Evolutionary conservation across 92 coral and sea anemone genomes (phyloP).

Genomic region (Paragorgia papillata): DNA sequence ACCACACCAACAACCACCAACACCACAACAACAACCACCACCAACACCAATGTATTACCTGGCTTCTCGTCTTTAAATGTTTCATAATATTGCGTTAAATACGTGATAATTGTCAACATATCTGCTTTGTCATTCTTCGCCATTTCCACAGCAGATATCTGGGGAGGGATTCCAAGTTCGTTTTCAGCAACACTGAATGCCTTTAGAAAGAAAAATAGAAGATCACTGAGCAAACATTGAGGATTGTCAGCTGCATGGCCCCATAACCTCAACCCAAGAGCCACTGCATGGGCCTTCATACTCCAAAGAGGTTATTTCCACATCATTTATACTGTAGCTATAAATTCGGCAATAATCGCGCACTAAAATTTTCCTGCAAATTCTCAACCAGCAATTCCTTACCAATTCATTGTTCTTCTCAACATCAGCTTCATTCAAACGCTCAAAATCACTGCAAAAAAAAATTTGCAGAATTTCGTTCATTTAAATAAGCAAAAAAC

Average conservation of each 20-base stretch:
- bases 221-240: too few relatives aligned
- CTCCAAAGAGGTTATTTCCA: too few relatives aligned
- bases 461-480: background rate
- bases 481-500: background rate
- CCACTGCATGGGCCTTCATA: too few relatives aligned
- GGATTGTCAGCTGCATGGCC: too few relatives aligned
- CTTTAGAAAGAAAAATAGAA: conserved; percentile 38
- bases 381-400: too few relatives aligned
- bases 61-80: conserved; percentile 85
- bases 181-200: conserved; percentile 94
- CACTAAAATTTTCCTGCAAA: too few relatives aligned
- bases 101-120: conserved; percentile 82
- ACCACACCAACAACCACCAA: too few relatives aligned
- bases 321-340: too few relatives aligned
- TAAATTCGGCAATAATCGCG: too few relatives aligned
- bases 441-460: conserved; percentile 69
- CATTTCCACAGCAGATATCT: conserved; percentile 93
- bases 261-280: too few relatives aligned
- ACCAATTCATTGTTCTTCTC: conserved; percentile 81
- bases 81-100: conserved; percentile 91
- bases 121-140: conserved; percentile 71
- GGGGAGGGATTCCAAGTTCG: conserved; percentile 94
- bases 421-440: conserved; percentile 66
- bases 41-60: conserved; percentile 39
- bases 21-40: too few relatives aligned